Base-by-base conservation (phyloP, 2,797 vertebrate genomes). In the Sphenodon punctatus region DNA sequence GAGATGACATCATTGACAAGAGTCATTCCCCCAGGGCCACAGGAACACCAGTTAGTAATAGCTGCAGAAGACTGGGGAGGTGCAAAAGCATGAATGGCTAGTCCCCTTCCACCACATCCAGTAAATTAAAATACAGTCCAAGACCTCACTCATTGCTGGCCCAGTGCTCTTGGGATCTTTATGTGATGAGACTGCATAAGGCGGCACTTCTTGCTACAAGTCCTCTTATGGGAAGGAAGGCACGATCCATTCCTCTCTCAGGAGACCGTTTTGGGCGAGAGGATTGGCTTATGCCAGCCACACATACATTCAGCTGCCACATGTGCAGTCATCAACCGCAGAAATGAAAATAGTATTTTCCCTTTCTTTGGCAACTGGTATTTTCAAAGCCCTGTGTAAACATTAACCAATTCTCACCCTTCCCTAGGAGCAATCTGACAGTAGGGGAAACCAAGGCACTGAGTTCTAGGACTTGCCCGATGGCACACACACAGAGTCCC, bases 181-280 rank as follows among this genome's bases (percentile, higher is more conserved):
- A 32, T 43, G 36, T 65, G 66, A 73, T 42, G 67, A 59, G 32
- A 46, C 36, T 56, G 12, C 34, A 19, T 39, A 58, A 45, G 64
- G 39, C 77, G 19, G 22, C 83, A 32, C 63, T 43, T 56, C 46
- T 22, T 23, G 6, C 27, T 49, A 19, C 27, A 8, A 2, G 10
- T 6, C 2, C 5, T 10, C 19, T 0, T 1, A 22, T 25, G 60
- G 56, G 74, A 70, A 45, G 42, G 19, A 17, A 8, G 46, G 49
- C 67, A 51, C 74, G 48, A 56, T 58, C 23, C 14, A 25, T 38
- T 0, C 0, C n/a, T 15, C 32, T 17, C 10, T 4, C 48, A 36
- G 4, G 38, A 3, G 32, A 25, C 39, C 0, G 0, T 51, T 25
- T 17, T 56, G n/a, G n/a, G n/a, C n/a, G n/a, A n/a, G n/a, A n/a